Evolutionary conservation across 2,113 vertebrate species (phyloP).

Genomic region (Riparia riparia): DNA sequence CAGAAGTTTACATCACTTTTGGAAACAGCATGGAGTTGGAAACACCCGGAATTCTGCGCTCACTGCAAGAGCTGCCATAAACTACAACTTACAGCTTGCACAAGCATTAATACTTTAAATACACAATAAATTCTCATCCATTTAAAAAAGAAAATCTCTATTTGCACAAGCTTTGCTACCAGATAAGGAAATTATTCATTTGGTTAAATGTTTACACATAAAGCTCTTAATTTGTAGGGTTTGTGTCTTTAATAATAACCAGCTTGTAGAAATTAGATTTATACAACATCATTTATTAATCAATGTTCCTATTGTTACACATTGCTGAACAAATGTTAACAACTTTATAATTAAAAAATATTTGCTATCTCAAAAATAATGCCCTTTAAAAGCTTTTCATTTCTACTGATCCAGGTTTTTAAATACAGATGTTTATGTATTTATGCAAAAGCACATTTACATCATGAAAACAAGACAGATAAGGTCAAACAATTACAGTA

Average conservation of each 20-base stretch:
- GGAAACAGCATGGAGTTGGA: neutral
- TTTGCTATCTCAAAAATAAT: neutral
- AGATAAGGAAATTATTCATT: neutral
- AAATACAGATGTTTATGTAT: neutral
- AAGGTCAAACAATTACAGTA: neutral
- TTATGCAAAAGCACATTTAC: neutral
- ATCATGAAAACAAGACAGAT: neutral
- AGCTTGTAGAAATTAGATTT: conserved; percentile 4
- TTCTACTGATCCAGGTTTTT: neutral
- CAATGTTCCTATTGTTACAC: neutral
- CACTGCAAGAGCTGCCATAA: neutral
- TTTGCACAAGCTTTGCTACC: neutral
- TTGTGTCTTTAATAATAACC: neutral
- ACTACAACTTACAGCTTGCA: neutral
- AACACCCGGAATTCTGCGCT: neutral
- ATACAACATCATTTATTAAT: neutral
- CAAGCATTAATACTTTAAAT: neutral
- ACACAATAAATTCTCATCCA: neutral
- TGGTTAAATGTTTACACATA: neutral
- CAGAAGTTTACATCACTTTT: neutral
- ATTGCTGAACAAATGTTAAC: neutral
- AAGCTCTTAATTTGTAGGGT: neutral
- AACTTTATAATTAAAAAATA: neutral
- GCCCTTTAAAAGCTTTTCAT: neutral
- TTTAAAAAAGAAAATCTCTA: neutral